phyloP scores from a whole-genome alignment of 2,113 vertebrate genomes.

The Halichoeres trimaculatus region DNA sequence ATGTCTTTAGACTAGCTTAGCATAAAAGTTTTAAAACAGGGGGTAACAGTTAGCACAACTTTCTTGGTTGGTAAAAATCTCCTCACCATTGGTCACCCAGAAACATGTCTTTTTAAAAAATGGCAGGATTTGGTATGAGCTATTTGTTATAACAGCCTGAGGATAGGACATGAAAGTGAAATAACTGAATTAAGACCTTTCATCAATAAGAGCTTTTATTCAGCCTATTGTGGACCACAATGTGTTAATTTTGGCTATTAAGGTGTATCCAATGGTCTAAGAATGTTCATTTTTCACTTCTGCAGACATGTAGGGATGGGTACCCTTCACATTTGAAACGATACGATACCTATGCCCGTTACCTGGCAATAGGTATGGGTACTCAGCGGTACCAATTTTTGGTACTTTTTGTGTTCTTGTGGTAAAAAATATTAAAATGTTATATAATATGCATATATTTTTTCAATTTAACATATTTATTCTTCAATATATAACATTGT shows the following conservation, averaged over 20 bases:
- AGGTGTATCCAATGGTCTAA: neutral
- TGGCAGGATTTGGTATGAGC: conserved; percentile 10
- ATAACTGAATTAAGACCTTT: conserved; percentile 7
- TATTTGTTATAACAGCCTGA: conserved; percentile 4
- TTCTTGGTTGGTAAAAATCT: neutral
- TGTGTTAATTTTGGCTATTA: neutral
- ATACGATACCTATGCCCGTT: no score
- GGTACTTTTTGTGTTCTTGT: no score
- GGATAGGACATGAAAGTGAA: conserved; percentile 8
- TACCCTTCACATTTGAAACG: no score
- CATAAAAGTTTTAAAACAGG: neutral
- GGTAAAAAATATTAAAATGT: no score
- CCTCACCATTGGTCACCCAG: neutral
- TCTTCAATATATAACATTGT: no score
- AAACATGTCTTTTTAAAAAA: conserved; percentile 4
- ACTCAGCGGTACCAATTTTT: no score
- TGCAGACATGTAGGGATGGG: no score
- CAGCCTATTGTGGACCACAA: neutral
- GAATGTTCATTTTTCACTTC: no score
- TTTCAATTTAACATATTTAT: no score
- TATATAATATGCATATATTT: no score
- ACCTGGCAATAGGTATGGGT: no score
- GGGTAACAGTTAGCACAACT: neutral
- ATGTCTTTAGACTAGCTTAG: neutral
- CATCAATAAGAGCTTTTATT: neutral